These are phyloP conservation scores for Cephalopachus bancanus DNA, from an alignment of 2,797 vertebrate species.

Conservation along the genomic window DNA sequence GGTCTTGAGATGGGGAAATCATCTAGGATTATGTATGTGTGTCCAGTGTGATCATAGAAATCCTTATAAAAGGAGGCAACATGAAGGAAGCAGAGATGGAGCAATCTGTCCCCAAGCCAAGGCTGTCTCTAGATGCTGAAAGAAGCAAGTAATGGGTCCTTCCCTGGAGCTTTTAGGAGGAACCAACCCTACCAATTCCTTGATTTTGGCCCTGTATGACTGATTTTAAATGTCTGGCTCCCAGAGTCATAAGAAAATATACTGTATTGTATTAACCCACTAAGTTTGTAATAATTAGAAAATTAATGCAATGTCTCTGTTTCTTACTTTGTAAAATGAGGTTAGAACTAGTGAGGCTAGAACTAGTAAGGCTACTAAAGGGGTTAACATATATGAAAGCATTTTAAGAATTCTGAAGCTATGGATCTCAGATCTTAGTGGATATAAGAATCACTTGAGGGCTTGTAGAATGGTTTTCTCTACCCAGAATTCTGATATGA, in stretches of 20 bases:
- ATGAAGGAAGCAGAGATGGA: not conserved
- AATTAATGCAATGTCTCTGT: not conserved
- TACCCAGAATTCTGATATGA: not conserved
- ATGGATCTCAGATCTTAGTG: not conserved
- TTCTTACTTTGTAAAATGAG: not conserved
- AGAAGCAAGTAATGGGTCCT: not conserved
- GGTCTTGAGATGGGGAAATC: not conserved
- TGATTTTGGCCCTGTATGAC: not conserved
- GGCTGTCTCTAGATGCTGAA: not conserved
- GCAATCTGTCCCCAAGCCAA: too few relatives aligned
- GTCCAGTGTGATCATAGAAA: not conserved
- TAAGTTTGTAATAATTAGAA: not conserved
- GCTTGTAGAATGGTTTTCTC: not conserved
- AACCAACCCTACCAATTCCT: not conserved
- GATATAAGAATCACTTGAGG: not conserved
- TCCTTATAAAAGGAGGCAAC: not conserved
- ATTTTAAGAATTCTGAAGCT: conserved; percentile 11
- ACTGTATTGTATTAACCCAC: not conserved
- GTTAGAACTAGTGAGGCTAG: not conserved
- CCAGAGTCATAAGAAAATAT: not conserved
- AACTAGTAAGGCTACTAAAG: not conserved
- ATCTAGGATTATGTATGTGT: not conserved
- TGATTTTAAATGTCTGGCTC: not conserved
- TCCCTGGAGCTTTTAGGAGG: not conserved
- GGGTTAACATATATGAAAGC: not conserved